Conservation (phyloP, 2,888 invertebrate species). For the Endomychus coccineus region DNA sequence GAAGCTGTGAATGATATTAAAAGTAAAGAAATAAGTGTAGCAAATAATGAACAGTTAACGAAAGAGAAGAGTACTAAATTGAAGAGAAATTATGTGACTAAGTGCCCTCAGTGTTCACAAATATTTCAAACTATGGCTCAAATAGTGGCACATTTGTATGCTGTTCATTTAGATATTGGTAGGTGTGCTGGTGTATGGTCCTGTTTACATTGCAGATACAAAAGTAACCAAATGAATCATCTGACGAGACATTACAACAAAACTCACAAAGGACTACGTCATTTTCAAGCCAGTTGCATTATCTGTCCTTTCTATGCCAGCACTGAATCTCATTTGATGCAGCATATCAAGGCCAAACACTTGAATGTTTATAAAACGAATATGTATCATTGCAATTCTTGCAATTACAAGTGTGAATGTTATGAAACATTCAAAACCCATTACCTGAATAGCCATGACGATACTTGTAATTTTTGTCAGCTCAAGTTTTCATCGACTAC, state of each 20-base stretch:
- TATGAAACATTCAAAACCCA: conserved; percentile 4
- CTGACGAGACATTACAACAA: background rate
- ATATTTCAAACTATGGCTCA: conserved; percentile 1
- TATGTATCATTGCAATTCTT: conserved; percentile 7
- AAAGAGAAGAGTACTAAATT: no score
- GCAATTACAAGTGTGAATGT: conserved; percentile 1
- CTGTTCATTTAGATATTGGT: conserved; percentile 1
- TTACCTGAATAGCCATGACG: conserved; percentile 7
- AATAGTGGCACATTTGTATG: conserved; percentile 2
- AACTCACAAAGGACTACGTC: background rate
- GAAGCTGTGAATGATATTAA: no score
- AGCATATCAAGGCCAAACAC: conserved; percentile 4
- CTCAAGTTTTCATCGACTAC: no score
- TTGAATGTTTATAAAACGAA: background rate
- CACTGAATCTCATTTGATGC: background rate
- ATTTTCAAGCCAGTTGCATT: conserved; percentile 3
- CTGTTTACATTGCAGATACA: conserved; percentile 6
- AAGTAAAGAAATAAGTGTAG: no score
- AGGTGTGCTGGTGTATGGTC: conserved; percentile 3
- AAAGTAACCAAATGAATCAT: background rate
- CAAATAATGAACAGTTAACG: no score
- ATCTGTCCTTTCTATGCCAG: background rate
- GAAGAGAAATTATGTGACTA: no score
- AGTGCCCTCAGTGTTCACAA: no score
- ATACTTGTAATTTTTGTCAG: conserved; percentile 8